Percentiles rank a stretch among this genome's conserved stretches.
Conservation (phyloP, 2,797 vertebrate genomes). For the Nyctibius grandis region DNA sequence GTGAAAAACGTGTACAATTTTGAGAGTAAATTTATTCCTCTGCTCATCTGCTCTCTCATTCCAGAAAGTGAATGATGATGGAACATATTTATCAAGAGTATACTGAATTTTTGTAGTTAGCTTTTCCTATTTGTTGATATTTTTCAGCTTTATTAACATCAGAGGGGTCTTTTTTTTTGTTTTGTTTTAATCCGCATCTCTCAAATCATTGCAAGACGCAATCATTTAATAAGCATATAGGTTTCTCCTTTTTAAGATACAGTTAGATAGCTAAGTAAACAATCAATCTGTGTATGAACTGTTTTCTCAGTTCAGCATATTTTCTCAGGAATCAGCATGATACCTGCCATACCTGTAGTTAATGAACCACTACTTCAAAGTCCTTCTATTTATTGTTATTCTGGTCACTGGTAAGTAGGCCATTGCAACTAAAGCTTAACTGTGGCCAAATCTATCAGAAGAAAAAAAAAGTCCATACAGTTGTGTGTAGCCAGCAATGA, state of each 20-base stretch:
- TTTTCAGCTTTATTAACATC: background rate
- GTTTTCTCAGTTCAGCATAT: background rate
- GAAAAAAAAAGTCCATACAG: background rate
- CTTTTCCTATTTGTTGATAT: background rate
- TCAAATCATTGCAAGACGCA: background rate
- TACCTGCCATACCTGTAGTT: background rate
- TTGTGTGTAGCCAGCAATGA: background rate
- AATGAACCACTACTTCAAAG: background rate
- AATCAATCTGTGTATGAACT: background rate
- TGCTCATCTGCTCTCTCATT: background rate
- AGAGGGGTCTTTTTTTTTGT: fast-evolving
- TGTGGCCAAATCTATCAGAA: background rate
- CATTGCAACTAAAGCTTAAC: background rate
- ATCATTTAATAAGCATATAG: background rate
- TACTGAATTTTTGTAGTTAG: background rate
- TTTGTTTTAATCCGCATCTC: background rate
- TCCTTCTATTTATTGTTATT: background rate
- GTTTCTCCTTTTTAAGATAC: background rate
- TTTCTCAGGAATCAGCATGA: background rate
- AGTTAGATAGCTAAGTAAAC: background rate
- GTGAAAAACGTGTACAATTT: background rate
- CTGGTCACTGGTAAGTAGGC: background rate
- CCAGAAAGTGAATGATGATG: background rate
- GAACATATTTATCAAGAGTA: background rate
- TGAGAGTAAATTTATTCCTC: background rate